Conservation (phyloP, 2,888 invertebrate genomes). For the Himalopsyche kuldschensis region DNA sequence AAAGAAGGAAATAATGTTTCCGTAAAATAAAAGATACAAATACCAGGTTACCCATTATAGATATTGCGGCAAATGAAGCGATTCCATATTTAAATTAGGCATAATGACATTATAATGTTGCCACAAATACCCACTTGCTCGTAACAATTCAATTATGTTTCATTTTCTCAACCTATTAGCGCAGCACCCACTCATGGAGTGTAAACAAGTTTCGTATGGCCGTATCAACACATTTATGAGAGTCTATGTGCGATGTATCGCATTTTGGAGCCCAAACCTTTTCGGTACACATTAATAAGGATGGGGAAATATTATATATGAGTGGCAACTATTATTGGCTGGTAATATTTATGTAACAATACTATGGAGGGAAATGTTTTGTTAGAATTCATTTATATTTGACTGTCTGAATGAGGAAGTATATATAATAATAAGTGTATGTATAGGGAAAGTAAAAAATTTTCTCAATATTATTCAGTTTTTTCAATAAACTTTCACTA, state of each 20-base stretch:
- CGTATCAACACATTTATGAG: not conserved
- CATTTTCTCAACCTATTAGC: slow-evolving; percentile 36
- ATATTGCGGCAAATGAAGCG: not conserved
- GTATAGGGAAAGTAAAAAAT: too few species aligned
- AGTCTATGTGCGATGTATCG: not conserved
- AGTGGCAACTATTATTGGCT: too few species aligned
- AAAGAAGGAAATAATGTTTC: too few species aligned
- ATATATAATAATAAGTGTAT: too few species aligned
- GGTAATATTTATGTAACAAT: too few species aligned
- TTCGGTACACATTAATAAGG: not conserved
- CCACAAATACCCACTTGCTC: not conserved
- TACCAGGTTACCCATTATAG: too few species aligned
- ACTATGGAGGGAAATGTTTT: too few species aligned
- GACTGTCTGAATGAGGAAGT: too few species aligned
- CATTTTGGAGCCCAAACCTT: not conserved
- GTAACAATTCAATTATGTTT: slow-evolving; percentile 15
- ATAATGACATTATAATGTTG: not conserved
- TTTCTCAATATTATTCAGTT: too few species aligned
- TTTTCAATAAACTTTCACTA: too few species aligned
- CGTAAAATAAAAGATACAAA: too few species aligned
- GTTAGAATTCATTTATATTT: too few species aligned
- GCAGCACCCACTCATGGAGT: not conserved
- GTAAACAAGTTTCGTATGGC: not conserved
- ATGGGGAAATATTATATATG: not conserved
- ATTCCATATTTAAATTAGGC: not conserved